phyloP scores from a whole-genome alignment of 2,888 invertebrate genomes.

The Holacanthella duospinosa region DNA sequence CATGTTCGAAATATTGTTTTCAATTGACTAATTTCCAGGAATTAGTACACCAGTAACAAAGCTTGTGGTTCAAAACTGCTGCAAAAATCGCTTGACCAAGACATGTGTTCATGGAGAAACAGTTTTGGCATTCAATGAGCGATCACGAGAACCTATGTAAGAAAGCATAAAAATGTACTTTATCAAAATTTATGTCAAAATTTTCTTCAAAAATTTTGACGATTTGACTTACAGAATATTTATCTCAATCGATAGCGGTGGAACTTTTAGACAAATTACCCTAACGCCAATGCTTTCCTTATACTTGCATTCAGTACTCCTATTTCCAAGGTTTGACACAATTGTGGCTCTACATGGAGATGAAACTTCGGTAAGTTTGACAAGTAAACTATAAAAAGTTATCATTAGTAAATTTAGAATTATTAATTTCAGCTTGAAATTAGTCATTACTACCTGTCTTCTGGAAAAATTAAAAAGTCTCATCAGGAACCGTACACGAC shows the following conservation, averaged over 20 bases:
- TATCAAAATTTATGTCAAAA: no score
- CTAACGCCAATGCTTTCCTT: neutral
- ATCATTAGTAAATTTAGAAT: neutral
- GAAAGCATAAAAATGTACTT: no score
- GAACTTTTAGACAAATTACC: conserved; percentile 9
- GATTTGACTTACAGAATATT: conserved; percentile 13
- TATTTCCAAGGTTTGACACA: conserved; percentile 12
- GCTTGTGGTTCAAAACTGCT: conserved; percentile 26
- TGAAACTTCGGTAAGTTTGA: neutral
- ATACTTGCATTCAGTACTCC: conserved; percentile 10
- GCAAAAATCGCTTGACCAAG: conserved; percentile 11
- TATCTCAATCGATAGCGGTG: conserved; percentile 20
- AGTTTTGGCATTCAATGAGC: conserved; percentile 24
- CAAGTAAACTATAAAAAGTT: neutral
- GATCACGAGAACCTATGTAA: conserved; percentile 15
- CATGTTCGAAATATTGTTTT: no score
- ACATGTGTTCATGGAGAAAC: conserved; percentile 24
- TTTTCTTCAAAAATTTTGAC: no score
- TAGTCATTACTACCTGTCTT: neutral
- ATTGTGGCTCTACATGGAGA: conserved; percentile 13
- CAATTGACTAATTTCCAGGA: conserved; percentile 13
- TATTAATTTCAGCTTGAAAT: neutral
- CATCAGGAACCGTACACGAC: neutral
- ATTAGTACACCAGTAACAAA: conserved; percentile 15
- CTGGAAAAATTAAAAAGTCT: neutral